Evolutionary conservation across 2,797 vertebrate species (phyloP).

Genomic region (Hylomyscus alleni): DNA sequence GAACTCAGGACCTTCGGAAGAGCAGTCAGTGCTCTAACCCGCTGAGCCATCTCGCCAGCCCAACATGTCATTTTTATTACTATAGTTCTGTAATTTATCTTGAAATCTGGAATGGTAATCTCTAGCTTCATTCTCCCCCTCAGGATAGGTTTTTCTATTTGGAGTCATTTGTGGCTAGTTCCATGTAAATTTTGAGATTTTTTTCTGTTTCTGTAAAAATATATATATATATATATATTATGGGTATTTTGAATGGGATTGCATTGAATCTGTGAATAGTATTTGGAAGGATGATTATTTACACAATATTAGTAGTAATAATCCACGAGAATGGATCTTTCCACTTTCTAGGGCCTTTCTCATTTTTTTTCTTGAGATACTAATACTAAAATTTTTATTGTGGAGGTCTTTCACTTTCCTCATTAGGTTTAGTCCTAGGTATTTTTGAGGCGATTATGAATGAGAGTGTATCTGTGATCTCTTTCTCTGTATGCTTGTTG

Average conservation of each 20-base stretch:
- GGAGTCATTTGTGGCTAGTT: not conserved
- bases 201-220: not conserved
- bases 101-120: not conserved
- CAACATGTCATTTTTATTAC: not conserved
- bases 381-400: not conserved
- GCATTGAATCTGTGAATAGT: too few species aligned
- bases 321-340: too few species aligned
- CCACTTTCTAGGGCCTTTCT: not conserved
- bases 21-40: too few species aligned
- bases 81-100: not conserved
- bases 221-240: too few species aligned
- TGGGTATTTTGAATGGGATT: too few species aligned
- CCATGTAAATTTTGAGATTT: not conserved
- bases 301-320: too few species aligned
- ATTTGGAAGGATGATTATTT: too few species aligned
- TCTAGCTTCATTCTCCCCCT: not conserved
- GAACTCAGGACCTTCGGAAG: too few species aligned
- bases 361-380: not conserved
- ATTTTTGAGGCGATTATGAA: too few species aligned
- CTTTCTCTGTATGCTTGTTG: not conserved
- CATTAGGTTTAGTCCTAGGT: too few species aligned
- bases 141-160: not conserved
- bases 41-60: too few species aligned
- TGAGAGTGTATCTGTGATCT: too few species aligned
- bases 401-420: not conserved